Base-by-base conservation (phyloP, 2,113 vertebrate species). In the Siniperca chuatsi region DNA sequence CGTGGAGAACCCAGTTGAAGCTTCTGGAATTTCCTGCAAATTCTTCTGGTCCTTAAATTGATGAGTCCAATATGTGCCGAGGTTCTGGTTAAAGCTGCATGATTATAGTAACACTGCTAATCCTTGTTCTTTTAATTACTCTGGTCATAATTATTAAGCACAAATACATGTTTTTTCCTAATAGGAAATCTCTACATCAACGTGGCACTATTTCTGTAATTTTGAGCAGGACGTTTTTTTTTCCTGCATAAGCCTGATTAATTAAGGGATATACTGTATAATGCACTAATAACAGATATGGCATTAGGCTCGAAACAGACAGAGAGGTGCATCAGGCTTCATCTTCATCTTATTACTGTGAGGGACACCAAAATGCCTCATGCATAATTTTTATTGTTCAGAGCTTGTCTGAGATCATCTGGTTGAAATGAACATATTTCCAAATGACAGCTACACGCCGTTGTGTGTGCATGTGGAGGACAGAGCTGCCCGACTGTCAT, bases 1-100 rank as follows among this genome's bases (percentile, higher is more conserved):
- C 23, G 4, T 78, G 62, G 76, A 82, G 54, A 86, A 77, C 48
- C 81, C 48, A 71, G 69, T 83, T 72, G 74, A 87, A 58, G 79
- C 82, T 84, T 58, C 64, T 91, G 92, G 84, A 91, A 92, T 90
- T 87, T 90, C 82, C 90, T 81, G 84, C 42, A 81, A 81, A 85
- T 74, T 83, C 60, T 68, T 79, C 68, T 89, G 65, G 15, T 81
- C 46, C 46, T 73, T 75, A 66, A 84, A 79, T 69, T 69, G 50
- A 66, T 8, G 35, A 46, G 33, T 71, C 42, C 3, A 33, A 29
- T 57, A 12, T 50, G 65, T 70, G 64, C 44, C 1, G 37, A 78
- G 67, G 23, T 57, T 85, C 44, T 77, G 25, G 71, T 80, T 61
- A 50, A 67, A 75, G 73, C 57, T 78, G 73, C 66, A 57, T 20